Conservation (phyloP, 2,888 invertebrate species). For the Bugulina stolonifera region DNA sequence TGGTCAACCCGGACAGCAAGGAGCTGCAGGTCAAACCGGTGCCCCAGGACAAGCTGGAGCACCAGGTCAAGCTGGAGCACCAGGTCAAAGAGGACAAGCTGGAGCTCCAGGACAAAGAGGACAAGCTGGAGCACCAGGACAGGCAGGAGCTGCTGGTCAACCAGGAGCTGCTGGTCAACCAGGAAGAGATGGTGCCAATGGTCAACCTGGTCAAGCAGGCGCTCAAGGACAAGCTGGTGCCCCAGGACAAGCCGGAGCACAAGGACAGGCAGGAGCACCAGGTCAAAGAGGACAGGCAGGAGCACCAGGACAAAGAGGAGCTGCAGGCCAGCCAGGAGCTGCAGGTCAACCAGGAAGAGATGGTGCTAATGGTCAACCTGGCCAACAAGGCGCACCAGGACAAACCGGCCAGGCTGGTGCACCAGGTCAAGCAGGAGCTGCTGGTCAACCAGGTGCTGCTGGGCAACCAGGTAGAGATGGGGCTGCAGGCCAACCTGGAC, state of each 20-base stretch:
- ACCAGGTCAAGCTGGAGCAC: not conserved
- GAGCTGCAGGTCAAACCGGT: slow-evolving; percentile 2
- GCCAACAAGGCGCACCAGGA: slow-evolving; percentile 22
- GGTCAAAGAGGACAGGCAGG: not conserved
- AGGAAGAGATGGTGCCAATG: not conserved
- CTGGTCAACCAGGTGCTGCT: slow-evolving; percentile 14
- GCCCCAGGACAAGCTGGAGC: not conserved
- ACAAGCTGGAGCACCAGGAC: not conserved
- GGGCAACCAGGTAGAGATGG: slow-evolving; percentile 25
- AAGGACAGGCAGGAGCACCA: not conserved
- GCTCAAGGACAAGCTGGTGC: not conserved
- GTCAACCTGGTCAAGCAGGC: not conserved
- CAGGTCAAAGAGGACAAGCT: not conserved
- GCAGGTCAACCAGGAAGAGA: not conserved
- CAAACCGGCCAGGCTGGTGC: slow-evolving; percentile 9
- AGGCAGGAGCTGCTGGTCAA: slow-evolving; percentile 2
- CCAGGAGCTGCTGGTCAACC: slow-evolving; percentile 15
- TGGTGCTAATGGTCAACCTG: slow-evolving; percentile 26
- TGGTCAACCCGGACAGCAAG: not conserved
- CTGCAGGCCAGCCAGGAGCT: not conserved
- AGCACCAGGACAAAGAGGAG: too few species aligned
- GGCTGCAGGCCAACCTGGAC: slow-evolving; percentile 23
- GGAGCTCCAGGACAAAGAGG: not conserved
- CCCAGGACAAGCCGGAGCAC: not conserved
- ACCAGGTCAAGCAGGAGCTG: slow-evolving; percentile 14